Percentiles rank a stretch among this genome's conserved stretches.
Conservation (phyloP, 1,140 invertebrate species). For the Drosophila mauritiana region DNA sequence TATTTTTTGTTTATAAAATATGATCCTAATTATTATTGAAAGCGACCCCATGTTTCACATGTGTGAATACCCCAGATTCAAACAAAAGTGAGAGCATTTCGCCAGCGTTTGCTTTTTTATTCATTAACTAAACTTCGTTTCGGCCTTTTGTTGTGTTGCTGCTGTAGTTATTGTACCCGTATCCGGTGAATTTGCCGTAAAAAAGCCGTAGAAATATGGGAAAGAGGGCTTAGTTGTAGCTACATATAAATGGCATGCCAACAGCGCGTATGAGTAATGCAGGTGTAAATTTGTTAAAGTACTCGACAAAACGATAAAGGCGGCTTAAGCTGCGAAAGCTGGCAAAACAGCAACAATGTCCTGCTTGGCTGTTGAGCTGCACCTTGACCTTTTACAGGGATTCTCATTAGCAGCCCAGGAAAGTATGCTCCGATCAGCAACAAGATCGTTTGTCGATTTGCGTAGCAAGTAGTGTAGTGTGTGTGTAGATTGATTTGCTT, state of each 20-base stretch:
- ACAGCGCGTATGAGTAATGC: slow-evolving; percentile 75
- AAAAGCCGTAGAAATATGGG: slow-evolving; percentile 6
- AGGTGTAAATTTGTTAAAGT: slow-evolving; percentile 79
- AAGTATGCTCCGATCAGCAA: no score
- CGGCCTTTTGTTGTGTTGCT: slow-evolving; percentile 9
- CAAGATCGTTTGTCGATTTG: no score
- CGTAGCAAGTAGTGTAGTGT: no score
- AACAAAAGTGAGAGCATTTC: no score
- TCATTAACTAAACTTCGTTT: slow-evolving; percentile 4
- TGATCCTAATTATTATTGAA: no score
- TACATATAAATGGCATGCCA: slow-evolving; percentile 47
- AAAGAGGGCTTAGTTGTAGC: slow-evolving; percentile 22
- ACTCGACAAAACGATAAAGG: slow-evolving; percentile 46
- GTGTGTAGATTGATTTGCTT: no score
- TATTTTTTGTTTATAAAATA: no score
- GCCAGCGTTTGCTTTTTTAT: slow-evolving; percentile 3
- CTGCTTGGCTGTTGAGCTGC: no score
- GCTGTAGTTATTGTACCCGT: slow-evolving; percentile 18
- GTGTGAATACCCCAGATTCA: no score
- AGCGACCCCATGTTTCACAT: no score
- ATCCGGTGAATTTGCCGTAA: slow-evolving; percentile 51
- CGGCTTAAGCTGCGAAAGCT: slow-evolving; percentile 22
- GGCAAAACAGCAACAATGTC: slow-evolving; percentile 13
- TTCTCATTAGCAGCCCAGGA: no score
- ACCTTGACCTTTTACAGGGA: no score